phyloP scores from a whole-genome alignment of 2,797 vertebrate genomes.

The Podargus strigoides region DNA sequence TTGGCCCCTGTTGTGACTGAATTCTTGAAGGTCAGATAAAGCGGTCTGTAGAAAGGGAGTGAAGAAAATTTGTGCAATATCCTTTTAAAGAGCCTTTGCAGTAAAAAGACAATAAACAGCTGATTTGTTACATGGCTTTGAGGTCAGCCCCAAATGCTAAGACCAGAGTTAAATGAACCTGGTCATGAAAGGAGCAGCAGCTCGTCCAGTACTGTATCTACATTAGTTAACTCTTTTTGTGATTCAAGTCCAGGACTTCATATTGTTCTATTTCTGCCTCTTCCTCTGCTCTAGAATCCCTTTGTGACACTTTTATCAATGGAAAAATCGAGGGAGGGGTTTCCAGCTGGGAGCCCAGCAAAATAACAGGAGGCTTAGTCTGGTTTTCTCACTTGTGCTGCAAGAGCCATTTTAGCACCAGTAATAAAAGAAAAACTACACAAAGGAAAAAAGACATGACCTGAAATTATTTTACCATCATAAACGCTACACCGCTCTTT shows the following conservation, averaged over 20 bases:
- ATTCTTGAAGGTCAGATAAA: conserved; percentile 60
- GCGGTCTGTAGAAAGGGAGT: neutral
- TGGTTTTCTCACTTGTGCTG: conserved; percentile 5
- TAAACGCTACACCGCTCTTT: conserved; percentile 13
- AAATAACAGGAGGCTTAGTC: conserved; percentile 46
- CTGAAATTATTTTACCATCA: conserved; percentile 46
- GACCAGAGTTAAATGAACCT: conserved; percentile 24
- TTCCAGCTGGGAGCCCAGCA: conserved; percentile 60
- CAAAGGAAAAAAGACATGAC: conserved; percentile 13
- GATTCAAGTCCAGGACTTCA: conserved; percentile 21
- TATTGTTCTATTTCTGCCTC: conserved; percentile 39
- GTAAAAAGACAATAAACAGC: conserved; percentile 12
- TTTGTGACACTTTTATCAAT: conserved; percentile 59
- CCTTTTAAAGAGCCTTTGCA: neutral
- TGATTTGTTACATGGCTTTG: neutral
- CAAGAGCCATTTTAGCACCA: conserved; percentile 18
- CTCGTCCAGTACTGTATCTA: neutral
- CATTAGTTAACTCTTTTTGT: conserved; percentile 33
- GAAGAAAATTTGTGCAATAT: neutral
- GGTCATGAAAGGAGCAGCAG: conserved; percentile 26
- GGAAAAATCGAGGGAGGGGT: conserved; percentile 54
- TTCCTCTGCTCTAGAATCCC: conserved; percentile 40
- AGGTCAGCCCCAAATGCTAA: neutral
- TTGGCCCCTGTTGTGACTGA: conserved; percentile 10
- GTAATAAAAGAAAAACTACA: conserved; percentile 30